Evolutionary conservation across 2,113 vertebrate species (phyloP), one percentile per base, ranked within the genome.

Genomic region (Chionomys nivalis): DNA sequence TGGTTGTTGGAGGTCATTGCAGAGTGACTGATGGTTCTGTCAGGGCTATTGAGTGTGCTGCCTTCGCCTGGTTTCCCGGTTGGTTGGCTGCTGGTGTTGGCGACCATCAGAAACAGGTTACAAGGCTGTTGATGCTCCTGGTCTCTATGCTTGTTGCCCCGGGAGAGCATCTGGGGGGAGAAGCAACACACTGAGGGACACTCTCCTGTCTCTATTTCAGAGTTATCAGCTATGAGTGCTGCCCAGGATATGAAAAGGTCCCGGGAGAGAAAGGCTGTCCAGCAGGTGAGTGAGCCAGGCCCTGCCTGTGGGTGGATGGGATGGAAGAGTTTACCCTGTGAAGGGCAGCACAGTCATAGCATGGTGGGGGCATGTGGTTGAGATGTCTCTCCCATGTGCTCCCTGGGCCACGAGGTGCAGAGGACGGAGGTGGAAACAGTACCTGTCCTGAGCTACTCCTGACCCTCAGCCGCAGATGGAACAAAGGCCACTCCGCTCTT

Each of bases 231-330:
- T 99, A 99, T 0, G 99, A 99, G 98, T 99, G 99, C 97, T 99
- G 99, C 91, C 99, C 99, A 44, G 99, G 99, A 76, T 99, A 99
- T 96, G 99, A 99, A 97, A 99, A 98, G 97, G 98, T 99, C 94
- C 98, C 98, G 2, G 99, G 99, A 98, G 99, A 99, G 97, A 99
- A 99, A 96, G 99, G 99, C 96, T 99, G 99, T 93, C 99, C 99
- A 94, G 99, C 99, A 98, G 99, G 99, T 99, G 98, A 97, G 91
- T 65, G 33, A 97, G 16, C 82, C 73, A 7, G 90, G 78, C 36
- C 33, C 19, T 3, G 52, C 24, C 19, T 33, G 7, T 39, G 21
- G 42, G 70, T 1, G 0, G 0, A 61, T 3, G 0, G 0, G 66
- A 3, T 16, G 19, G 81, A 77, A 9, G 52, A 36, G 9, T 4